Evolutionary conservation across 2,113 vertebrate species (phyloP).

Genomic region (Pollimyrus isidori): DNA sequence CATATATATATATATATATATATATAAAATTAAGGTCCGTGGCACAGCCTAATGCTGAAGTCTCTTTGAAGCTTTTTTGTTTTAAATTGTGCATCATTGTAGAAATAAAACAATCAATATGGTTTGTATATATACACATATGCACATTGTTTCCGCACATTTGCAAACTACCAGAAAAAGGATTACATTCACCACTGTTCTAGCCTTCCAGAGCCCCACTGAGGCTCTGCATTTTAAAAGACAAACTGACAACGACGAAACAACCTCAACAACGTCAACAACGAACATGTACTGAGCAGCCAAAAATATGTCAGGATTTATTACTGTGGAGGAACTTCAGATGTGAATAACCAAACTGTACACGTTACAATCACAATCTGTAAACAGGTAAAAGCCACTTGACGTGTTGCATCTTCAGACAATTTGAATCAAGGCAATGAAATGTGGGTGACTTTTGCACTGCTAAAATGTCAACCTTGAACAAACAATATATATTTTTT

Average conservation of each 20-base stretch:
- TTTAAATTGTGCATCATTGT: slow-evolving; percentile 47
- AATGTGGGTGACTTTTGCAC: slow-evolving; percentile 95
- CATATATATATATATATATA: slow-evolving; percentile 6
- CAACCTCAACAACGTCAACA: slow-evolving; percentile 16
- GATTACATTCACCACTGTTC: slow-evolving; percentile 57
- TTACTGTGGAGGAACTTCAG: slow-evolving; percentile 85
- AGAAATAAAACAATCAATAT: slow-evolving; percentile 53
- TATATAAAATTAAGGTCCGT: slow-evolving; percentile 62
- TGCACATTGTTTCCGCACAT: slow-evolving; percentile 38
- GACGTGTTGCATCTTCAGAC: slow-evolving; percentile 97
- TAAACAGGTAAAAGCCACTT: slow-evolving; percentile 99
- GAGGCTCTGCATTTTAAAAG: slow-evolving; percentile 36
- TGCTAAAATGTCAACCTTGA: slow-evolving; percentile 62
- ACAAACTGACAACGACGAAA: slow-evolving; percentile 22
- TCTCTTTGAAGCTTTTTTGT: slow-evolving; percentile 34
- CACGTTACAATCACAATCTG: slow-evolving; percentile 99
- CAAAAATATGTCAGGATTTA: slow-evolving; percentile 72
- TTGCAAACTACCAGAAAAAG: slow-evolving; percentile 45
- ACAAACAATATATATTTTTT: slow-evolving; percentile 42
- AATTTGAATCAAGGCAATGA: slow-evolving; percentile 99
- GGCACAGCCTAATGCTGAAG: slow-evolving; percentile 65
- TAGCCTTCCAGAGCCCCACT: slow-evolving; percentile 35
- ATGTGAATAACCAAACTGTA: slow-evolving; percentile 83
- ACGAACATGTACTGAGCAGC: slow-evolving; percentile 67
- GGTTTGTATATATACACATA: slow-evolving; percentile 38